Evolutionary conservation across 2,113 vertebrate genomes (phyloP).

Genomic region (Falcunculus frontatus): DNA sequence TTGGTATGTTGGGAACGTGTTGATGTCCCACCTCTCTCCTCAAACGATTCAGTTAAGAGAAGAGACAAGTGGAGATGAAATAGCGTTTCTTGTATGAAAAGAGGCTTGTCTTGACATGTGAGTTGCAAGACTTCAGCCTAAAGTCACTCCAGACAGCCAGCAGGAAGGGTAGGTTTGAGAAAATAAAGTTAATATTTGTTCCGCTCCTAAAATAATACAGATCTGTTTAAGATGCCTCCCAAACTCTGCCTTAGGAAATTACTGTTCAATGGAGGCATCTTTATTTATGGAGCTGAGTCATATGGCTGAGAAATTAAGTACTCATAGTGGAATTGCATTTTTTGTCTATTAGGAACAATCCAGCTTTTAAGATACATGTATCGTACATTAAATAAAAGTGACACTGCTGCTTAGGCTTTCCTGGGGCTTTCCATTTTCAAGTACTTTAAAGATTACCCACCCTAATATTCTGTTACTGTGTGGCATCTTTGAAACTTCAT

Average conservation of each 20-base stretch:
- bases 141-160: not conserved
- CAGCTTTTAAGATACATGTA: not conserved
- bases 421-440: not conserved
- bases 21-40: not conserved
- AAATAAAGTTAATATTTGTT: not conserved
- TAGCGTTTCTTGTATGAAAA: slow-evolving; percentile 42
- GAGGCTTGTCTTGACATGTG: not conserved
- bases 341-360: not conserved
- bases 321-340: not conserved
- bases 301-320: not conserved
- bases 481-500: not conserved
- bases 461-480: not conserved
- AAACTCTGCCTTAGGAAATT: slow-evolving; percentile 3
- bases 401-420: not conserved
- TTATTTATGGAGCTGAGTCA: not conserved
- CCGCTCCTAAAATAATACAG: not conserved
- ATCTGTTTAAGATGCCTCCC: not conserved
- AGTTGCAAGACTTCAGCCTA: not conserved
- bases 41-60: slow-evolving; percentile 13
- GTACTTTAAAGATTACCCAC: not conserved
- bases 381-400: not conserved
- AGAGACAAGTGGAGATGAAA: slow-evolving; percentile 2
- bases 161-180: not conserved
- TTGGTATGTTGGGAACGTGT: not conserved
- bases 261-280: not conserved